Evolutionary conservation across 2,113 vertebrate genomes (phyloP).

Genomic region (Danionella cerebrum): DNA sequence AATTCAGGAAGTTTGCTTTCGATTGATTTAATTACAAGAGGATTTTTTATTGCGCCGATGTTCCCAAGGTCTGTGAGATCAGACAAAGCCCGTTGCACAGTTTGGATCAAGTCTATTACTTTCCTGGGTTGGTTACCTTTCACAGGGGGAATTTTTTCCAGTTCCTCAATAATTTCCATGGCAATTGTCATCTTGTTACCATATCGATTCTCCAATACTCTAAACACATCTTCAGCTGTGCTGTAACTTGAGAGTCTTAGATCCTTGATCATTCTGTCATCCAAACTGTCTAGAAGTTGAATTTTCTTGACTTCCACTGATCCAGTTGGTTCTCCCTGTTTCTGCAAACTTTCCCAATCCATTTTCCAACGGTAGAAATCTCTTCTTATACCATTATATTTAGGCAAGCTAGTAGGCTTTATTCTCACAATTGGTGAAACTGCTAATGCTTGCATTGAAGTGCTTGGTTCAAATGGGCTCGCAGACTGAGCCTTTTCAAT

Average conservation of each 20-base stretch:
- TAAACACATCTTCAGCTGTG: slow-evolving; percentile 9
- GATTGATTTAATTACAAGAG: slow-evolving; percentile 13
- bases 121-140: slow-evolving; percentile 16
- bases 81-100: slow-evolving; percentile 1
- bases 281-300: slow-evolving; percentile 18
- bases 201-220: slow-evolving; percentile 3
- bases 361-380: neutral
- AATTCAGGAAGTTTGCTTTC: slow-evolving; percentile 23
- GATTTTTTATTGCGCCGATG: slow-evolving; percentile 5
- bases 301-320: neutral
- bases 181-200: slow-evolving; percentile 15
- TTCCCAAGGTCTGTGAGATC: slow-evolving; percentile 19
- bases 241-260: neutral
- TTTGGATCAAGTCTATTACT: slow-evolving; percentile 19
- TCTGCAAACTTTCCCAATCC: slow-evolving; percentile 4
- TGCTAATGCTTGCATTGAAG: too few relatives aligned
- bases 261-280: slow-evolving; percentile 13
- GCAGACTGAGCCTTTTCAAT: neutral
- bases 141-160: slow-evolving; percentile 8
- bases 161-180: slow-evolving; percentile 30
- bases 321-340: neutral
- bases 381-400: neutral
- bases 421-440: neutral
- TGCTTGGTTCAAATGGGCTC: neutral
- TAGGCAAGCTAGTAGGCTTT: neutral